These are phyloP conservation scores for Mystacornis crossleyi DNA, from an alignment of 2,113 vertebrate species.

Conservation along the genomic window DNA sequence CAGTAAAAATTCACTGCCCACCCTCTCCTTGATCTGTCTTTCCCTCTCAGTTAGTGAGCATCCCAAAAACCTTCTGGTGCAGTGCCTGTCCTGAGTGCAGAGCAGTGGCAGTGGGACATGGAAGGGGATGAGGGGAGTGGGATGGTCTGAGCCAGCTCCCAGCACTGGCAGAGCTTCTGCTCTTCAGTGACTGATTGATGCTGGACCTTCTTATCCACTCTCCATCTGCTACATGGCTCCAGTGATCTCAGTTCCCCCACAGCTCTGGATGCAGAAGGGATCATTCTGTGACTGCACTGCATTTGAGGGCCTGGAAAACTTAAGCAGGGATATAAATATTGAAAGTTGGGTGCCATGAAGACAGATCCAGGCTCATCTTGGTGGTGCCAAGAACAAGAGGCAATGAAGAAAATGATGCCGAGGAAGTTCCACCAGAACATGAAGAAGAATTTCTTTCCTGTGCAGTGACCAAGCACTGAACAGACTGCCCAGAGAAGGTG, in stretches of 20 bases:
- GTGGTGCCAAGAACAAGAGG: neutral
- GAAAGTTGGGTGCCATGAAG: neutral
- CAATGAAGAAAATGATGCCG: neutral
- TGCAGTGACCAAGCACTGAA: accelerated
- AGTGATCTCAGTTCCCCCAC: neutral
- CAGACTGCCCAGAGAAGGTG: accelerated
- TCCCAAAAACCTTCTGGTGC: neutral
- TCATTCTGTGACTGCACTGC: neutral
- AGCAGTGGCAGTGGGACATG: neutral
- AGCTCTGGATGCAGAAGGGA: neutral
- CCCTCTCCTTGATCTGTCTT: accelerated
- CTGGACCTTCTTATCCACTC: neutral
- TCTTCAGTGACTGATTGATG: accelerated
- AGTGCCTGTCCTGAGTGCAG: neutral
- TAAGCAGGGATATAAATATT: accelerated
- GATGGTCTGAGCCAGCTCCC: neutral
- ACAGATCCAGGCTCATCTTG: neutral
- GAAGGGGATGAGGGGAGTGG: neutral
- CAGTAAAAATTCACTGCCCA: neutral
- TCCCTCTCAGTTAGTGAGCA: neutral
- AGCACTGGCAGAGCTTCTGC: neutral
- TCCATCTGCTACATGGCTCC: neutral
- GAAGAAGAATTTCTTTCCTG: neutral
- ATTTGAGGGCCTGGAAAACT: neutral
- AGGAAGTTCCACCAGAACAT: neutral